Evolutionary conservation across 2,888 invertebrate species (phyloP), one percentile per base, ranked within the genome.

Genomic region (Cyclophora albipunctata): DNA sequence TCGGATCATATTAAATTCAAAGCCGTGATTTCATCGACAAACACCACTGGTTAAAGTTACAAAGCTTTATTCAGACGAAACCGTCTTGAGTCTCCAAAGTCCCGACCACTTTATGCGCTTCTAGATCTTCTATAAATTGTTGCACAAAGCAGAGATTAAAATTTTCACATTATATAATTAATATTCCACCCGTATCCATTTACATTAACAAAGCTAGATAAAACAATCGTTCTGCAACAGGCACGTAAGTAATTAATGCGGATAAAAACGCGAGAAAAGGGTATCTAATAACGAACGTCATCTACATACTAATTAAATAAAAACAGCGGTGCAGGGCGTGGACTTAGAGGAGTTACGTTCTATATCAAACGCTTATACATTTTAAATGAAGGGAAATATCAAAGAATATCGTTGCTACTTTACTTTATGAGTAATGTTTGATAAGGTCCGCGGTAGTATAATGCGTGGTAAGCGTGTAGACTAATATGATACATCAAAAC

Each of bases 231-330:
- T 33, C 48, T 46, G 50, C 53, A 49, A 51, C 42, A 34, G 20
- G 20, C 54, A 57, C 54, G 53, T 57, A 55, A 57, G 60, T 58
- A 56, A 61, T 60, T 51, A 59, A 58, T 47, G 55, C 49, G 52
- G 49, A 34, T 34, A 58, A 59, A 59, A 54, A 55, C 50, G 51
- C 40, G 46, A 33, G 47, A 53, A 50, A 52, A 44, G 45, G 43
- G 46, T 51, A 45, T 52, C 51, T 50, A 52, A 50, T 47, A 46
- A 50, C 45, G 48, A 48, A 56, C 57, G 45, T 58, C 55, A 60
- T 60, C 54, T 59, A 55, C 52, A 55, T 58, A 53, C 47, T 59
- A 61, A 63, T 60, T 57, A 52, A 62, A 53, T 47, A 60, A 63
- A 57, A 57, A 57, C 59, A 48, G 55, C 48, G 51, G 55, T 62